A percentile compares a stretch with the other conserved stretches of the same genome.
Evolutionary conservation across 2,113 vertebrate genomes (phyloP).

Genomic region (Cariama cristata): DNA sequence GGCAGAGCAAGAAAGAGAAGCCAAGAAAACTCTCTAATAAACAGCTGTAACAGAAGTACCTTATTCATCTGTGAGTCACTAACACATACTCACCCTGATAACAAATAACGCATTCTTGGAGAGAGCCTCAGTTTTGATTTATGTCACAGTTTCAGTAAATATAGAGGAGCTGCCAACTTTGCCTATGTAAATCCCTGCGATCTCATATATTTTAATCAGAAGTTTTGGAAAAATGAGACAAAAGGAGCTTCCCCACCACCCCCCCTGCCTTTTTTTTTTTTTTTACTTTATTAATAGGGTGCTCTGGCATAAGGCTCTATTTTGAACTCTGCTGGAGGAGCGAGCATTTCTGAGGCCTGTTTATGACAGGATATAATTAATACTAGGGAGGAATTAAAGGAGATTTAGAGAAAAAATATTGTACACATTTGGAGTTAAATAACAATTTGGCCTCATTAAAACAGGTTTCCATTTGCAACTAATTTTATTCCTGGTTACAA

Average conservation of each 20-base stretch:
- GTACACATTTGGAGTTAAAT: conserved; percentile 58
- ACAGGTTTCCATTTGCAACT: conserved; percentile 31
- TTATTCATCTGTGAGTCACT: conserved; percentile 38
- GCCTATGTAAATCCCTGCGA: conserved; percentile 25
- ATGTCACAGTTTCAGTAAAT: conserved; percentile 51
- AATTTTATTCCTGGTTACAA: conserved; percentile 62
- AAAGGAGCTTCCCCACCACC: background rate
- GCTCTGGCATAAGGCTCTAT: background rate
- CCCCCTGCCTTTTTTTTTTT: background rate
- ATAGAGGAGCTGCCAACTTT: conserved; percentile 30
- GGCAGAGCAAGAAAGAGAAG: conserved; percentile 40
- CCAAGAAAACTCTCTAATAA: conserved; percentile 41
- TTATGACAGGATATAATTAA: conserved; percentile 63
- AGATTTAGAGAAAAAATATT: conserved; percentile 38
- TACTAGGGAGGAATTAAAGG: conserved; percentile 44
- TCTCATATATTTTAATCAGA: conserved; percentile 36
- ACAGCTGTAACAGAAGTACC: conserved; percentile 50
- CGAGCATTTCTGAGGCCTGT: background rate
- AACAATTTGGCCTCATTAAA: conserved; percentile 70
- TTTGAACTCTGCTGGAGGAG: background rate
- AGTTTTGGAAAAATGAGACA: conserved; percentile 25
- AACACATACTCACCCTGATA: conserved; percentile 43
- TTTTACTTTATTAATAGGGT: conserved; percentile 6
- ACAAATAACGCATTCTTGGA: conserved; percentile 43
- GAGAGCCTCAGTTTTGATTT: conserved; percentile 25